phyloP scores from a whole-genome alignment of 2,888 invertebrate genomes.

The Beris chalybata region DNA sequence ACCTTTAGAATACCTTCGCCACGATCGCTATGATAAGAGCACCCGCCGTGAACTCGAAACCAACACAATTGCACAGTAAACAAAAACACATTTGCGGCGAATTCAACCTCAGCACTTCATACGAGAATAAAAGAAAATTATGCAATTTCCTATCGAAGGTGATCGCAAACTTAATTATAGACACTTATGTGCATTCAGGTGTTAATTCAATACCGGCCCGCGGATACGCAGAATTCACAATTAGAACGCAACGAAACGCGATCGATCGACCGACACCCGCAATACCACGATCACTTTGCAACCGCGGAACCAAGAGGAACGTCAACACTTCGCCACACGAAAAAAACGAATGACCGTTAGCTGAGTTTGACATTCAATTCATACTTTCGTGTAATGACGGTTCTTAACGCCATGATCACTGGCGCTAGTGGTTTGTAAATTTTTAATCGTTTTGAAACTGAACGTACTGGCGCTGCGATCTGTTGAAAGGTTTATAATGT shows the following conservation, averaged over 20 bases:
- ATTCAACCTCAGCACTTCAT: background rate
- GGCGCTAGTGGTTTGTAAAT: too few relatives aligned
- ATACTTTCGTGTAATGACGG: too few relatives aligned
- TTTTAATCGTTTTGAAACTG: too few relatives aligned
- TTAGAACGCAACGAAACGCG: background rate
- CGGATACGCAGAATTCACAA: background rate
- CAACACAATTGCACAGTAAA: slow-evolving; percentile 21
- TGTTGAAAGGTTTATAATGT: too few relatives aligned
- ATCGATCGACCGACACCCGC: slow-evolving; percentile 5
- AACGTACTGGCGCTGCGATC: too few relatives aligned
- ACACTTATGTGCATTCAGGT: too few relatives aligned
- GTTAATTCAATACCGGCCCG: too few relatives aligned
- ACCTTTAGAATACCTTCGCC: too few relatives aligned
- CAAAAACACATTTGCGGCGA: slow-evolving; percentile 19
- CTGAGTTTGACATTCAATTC: background rate
- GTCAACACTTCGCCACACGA: background rate
- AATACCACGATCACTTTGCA: background rate
- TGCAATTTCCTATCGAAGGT: slow-evolving; percentile 6
- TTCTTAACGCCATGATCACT: too few relatives aligned
- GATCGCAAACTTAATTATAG: too few relatives aligned
- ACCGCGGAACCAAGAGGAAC: slow-evolving; percentile 10
- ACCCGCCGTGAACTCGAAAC: background rate
- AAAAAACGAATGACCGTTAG: slow-evolving; percentile 21
- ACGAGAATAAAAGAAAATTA: background rate
- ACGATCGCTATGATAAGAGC: too few relatives aligned